Evolutionary conservation across 2,797 vertebrate genomes (phyloP), one percentile per base, ranked within the genome.

Genomic region (Echiichthys vipera): DNA sequence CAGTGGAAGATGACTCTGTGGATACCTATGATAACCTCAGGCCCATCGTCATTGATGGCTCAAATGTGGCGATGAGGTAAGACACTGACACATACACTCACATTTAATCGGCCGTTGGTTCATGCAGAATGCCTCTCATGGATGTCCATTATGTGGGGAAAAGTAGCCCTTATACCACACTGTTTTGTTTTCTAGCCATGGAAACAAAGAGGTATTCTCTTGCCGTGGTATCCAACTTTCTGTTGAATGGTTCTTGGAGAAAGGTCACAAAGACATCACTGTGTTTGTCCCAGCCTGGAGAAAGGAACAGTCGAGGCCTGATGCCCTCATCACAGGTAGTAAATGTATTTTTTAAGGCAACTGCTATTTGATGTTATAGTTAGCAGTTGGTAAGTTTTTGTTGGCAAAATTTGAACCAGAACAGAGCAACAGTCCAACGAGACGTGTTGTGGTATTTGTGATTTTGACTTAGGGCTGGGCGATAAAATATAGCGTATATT

Each of bases 191-290:
- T 91, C 65, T 92, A 99, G 98, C 90, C 98, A 99, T 93, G 98
- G 98, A 79, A 99, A 99, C 94, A 99, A 99, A 94, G 98, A 99
- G 94, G 96, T 98, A 53, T 99, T 99, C 92, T 99, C 98, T 68
- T 99, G 98, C 86, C 96, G 96, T 67, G 98, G 98, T 71, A 99
- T 99, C 90, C 97, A 99, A 65, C 94, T 99, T 75, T 97, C 98
- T 78, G 97, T 99, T 55, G 97, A 99, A 67, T 99, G 98, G 98
- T 99, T 99, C 91, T 91, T 96, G 88, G 97, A 99, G 83, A 99
- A 99, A 94, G 96, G 96, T 71, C 98, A 99, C 91, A 99, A 98
- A 95, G 96, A 98, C 89, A 97, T 99, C 90, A 99, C 98, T 32
- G 98, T 98, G 77, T 99, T 99, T 93, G 98, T 99, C 72, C 98